Percentiles rank a stretch among this genome's conserved stretches.
phyloP scores from a whole-genome alignment of 2,113 vertebrate species.

The Varanus salvator region DNA sequence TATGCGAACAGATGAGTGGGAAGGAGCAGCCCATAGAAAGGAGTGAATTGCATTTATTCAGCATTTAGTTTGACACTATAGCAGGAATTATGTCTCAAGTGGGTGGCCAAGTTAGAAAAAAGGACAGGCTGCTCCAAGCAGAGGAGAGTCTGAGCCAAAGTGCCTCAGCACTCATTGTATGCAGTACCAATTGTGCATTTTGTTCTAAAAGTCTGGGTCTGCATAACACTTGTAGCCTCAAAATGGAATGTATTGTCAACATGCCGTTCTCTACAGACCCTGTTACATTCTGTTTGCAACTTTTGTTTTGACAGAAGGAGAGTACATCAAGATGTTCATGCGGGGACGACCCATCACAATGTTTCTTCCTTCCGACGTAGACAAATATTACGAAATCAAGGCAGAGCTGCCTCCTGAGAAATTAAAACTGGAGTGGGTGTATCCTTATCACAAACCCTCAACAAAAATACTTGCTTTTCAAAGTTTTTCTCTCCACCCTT shows the following conservation, averaged over 20 bases:
- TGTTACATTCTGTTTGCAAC: conserved; percentile 37
- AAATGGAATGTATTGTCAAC: conserved; percentile 30
- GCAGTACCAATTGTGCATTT: background rate
- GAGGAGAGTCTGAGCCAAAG: background rate
- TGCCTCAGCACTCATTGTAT: background rate
- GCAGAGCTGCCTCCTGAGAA: conserved; percentile 93
- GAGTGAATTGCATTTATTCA: background rate
- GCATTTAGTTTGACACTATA: background rate
- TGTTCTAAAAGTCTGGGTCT: background rate
- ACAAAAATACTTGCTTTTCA: background rate
- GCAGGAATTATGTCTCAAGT: background rate
- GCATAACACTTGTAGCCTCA: conserved; percentile 26
- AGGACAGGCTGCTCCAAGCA: background rate
- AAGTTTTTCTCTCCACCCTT: background rate
- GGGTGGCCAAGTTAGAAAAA: background rate
- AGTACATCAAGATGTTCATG: conserved; percentile 99
- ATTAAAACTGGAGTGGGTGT: conserved; percentile 98
- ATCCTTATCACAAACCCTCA: conserved; percentile 83
- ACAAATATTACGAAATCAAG: conserved; percentile 91
- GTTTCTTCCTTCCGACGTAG: conserved; percentile 95
- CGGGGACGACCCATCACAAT: conserved; percentile 97
- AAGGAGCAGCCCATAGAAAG: too few relatives aligned
- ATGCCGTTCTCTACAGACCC: conserved; percentile 30
- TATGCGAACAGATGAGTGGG: too few relatives aligned
- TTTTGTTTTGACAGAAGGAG: conserved; percentile 90